Evolutionary conservation across 1,140 invertebrate genomes (phyloP), one percentile per base, ranked within the genome.

Genomic region (Dendroctonus valens): DNA sequence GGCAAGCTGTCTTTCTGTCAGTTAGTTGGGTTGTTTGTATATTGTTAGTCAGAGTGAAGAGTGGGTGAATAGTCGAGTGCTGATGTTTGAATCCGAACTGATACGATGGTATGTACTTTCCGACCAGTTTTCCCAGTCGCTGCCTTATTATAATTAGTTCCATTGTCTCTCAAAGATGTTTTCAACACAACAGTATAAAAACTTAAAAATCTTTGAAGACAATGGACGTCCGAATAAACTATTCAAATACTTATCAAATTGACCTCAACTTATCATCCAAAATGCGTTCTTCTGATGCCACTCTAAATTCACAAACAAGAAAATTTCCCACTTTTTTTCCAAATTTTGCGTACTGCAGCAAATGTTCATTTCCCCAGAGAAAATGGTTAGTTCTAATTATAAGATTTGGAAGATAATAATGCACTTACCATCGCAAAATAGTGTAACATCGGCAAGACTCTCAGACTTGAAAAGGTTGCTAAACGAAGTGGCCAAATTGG

Each of bases 401-500:
- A 46, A 12, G 9, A 46, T 46, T 46, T 26, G 26, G 26, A 26
- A 26, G 26, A 26, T 2, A 26, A 26, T 26, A 26, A 26, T 26
- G 11, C 15, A 83, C 86, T 86, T 81, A 93, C 91, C 91, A 87
- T 93, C 91, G 83, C 92, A 94, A 81, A 91, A 94, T 70, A 94
- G 81, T 74, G 89, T 93, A 77, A 93, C 91, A 84, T 94, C 92
- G 72, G 91, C 90, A 72, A 93, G 84, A 80, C 89, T 91, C 83
- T 93, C 92, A 76, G 90, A 92, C 84, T 93, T 92, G 84, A 91
- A 92, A 75, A 93, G 83, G 81, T 91, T 92, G 74, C 90, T 91
- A 81, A 92, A 92, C 72, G 90, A 89, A 73, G 90, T 91, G 69
- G 91, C 90, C 79, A 93, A 83, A 82, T 93, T 93, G 75, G 87